Evolutionary conservation across 2,797 vertebrate genomes (phyloP).

Genomic region (Pseudomugil tenellus): DNA sequence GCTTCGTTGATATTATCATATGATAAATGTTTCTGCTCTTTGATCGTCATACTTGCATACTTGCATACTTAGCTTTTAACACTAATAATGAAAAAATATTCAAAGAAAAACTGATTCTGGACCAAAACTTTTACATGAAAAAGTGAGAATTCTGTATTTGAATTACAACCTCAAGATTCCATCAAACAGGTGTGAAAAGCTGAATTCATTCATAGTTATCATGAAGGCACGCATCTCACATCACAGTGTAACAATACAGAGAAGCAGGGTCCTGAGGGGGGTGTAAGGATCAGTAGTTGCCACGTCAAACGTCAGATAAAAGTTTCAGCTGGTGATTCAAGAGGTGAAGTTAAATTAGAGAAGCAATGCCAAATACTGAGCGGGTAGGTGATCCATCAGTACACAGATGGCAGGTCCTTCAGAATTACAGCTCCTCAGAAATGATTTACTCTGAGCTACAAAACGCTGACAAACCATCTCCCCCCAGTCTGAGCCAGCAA

Average conservation of each 20-base stretch:
- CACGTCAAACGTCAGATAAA: conserved; percentile 20
- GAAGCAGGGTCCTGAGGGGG: not conserved
- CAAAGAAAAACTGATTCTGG: not conserved
- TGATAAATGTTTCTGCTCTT: not conserved
- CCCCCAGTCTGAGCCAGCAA: conserved; percentile 30
- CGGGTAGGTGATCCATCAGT: conserved; percentile 52
- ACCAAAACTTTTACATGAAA: not conserved
- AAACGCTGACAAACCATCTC: conserved; percentile 67
- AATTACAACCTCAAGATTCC: not conserved
- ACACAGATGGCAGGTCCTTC: conserved; percentile 32
- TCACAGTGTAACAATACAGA: not conserved
- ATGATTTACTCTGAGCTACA: conserved; percentile 57
- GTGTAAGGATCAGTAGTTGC: conserved; percentile 1
- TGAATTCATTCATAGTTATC: not conserved
- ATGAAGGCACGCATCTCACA: not conserved
- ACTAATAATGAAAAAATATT: not conserved
- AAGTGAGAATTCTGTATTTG: conserved; percentile 7
- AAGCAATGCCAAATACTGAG: conserved; percentile 24
- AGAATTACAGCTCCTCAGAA: conserved; percentile 64
- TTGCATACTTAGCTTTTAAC: not conserved
- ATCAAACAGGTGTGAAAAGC: not conserved
- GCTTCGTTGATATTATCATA: no score
- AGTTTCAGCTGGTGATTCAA: conserved; percentile 26
- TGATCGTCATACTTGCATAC: not conserved
- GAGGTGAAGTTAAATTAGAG: conserved; percentile 34